A percentile compares a stretch with the other conserved stretches of the same genome.
phyloP scores from a whole-genome alignment of 2,888 invertebrate species.

The Dugesia japonica region DNA sequence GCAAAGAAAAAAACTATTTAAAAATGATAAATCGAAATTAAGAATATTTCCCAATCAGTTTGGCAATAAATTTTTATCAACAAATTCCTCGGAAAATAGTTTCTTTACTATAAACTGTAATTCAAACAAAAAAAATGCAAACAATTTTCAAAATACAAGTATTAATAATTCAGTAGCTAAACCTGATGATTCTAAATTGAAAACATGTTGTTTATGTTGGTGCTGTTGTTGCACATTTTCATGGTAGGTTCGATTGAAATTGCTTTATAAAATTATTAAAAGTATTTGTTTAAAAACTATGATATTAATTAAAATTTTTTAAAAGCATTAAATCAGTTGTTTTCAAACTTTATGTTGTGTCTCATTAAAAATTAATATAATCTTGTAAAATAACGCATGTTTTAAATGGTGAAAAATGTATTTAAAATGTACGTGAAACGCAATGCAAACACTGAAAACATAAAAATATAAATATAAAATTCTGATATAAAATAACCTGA shows the following conservation, averaged over 20 bases:
- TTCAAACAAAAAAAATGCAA: neutral
- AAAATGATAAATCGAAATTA: neutral
- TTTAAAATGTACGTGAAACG: no score
- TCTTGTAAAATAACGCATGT: no score
- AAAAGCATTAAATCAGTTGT: no score
- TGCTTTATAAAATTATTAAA: no score
- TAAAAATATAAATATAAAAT: no score
- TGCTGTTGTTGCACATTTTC: slow-evolving; percentile 35
- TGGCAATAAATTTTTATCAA: neutral
- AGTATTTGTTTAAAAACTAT: no score
- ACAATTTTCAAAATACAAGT: neutral
- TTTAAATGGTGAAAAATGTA: no score
- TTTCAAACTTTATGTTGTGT: no score
- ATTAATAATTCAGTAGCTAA: neutral
- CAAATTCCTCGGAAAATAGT: neutral
- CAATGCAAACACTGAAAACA: no score
- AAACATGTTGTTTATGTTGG: slow-evolving; percentile 35
- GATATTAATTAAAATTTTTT: no score
- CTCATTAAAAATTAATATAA: no score
- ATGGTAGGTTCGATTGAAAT: slow-evolving; percentile 31
- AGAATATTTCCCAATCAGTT: neutral
- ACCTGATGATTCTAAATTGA: neutral
- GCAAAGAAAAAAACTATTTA: neutral
- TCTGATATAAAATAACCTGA: no score
- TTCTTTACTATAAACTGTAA: neutral